Evolutionary conservation across 2,797 vertebrate species (phyloP), one percentile per base, ranked within the genome.

Genomic region (Aulostomus chinensis): DNA sequence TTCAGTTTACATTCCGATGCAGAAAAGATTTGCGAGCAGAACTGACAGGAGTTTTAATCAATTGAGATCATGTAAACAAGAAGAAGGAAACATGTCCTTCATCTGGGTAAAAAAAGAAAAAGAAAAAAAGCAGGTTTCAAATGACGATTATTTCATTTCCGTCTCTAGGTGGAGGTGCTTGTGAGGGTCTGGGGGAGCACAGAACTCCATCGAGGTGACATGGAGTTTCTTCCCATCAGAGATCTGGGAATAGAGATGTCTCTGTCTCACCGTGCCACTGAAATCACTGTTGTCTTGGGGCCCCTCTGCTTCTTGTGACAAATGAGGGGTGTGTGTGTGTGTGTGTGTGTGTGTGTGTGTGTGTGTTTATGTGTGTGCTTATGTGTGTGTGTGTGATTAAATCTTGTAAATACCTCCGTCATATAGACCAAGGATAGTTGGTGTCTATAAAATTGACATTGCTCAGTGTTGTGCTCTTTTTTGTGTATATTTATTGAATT

Each of bases 231-330:
- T 73, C 91, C 91, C 43, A 55, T 93, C 50, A 73, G 88, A 78
- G 88, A 88, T 40, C 6, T 92, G 29, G 73, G 67, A 14, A n/a
- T 85, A 20, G 64, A 81, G 34, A 56, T 21, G 14, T 54, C 13
- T 1, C 17, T 32, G 9, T 61, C 38, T 7, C 47, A 9, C 8
- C 22, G 28, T 2, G n/a, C 55, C 38, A 11, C 41, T 10, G 77
- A 79, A 9, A 31, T 81, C 10, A 38, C 17, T 4, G 70, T 74
- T 18, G 26, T 67, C 14, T 36, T 92, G 29, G 90, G 90, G 49
- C 84, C 86, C 4, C 33, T 93, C 45, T 92, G 91, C 56, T 93
- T 92, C 65, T 84, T 91, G 78, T 93, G 88, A 90, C 47, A n/a
- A 16, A 13, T 33, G 33, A 3, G 2, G 21, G 20, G 38, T n/a